These are phyloP conservation scores for Xyrichtys novacula DNA, from an alignment of 2,797 vertebrate genomes.

Conservation along the genomic window DNA sequence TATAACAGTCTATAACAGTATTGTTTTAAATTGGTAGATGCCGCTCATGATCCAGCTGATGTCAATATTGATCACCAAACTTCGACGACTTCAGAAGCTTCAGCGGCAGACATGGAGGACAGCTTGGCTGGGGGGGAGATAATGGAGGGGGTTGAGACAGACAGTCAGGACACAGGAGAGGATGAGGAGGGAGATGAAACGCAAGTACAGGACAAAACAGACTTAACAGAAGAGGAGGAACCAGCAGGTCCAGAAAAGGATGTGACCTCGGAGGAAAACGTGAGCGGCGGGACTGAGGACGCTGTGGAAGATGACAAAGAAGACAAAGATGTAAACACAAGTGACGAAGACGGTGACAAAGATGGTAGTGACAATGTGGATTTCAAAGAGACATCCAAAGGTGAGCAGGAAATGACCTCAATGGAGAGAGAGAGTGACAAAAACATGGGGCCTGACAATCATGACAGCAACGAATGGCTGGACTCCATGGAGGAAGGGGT, in stretches of 20 bases:
- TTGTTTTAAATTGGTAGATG: background rate
- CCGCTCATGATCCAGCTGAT: background rate
- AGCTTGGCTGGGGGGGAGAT: background rate
- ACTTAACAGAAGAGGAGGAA: background rate
- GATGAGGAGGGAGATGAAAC: background rate
- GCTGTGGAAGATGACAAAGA: accelerated
- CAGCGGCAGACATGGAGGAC: background rate
- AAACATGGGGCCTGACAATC: too few relatives aligned
- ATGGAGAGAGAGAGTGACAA: background rate
- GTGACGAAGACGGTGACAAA: background rate
- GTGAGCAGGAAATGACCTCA: too few relatives aligned
- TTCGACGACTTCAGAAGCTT: background rate
- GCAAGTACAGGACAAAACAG: too few relatives aligned
- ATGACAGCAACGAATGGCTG: background rate
- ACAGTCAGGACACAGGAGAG: background rate
- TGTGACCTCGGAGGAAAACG: background rate
- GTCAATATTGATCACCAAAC: background rate
- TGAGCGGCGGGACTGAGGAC: background rate
- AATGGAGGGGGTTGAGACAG: background rate
- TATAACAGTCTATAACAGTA: too few relatives aligned
- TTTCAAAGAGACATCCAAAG: too few relatives aligned
- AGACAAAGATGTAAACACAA: accelerated
- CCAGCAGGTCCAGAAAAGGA: background rate
- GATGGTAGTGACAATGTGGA: too few relatives aligned
- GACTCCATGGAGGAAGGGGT: background rate